These are phyloP conservation scores for Andrena haemorrhoa DNA, from an alignment of 2,888 invertebrate genomes.

Conservation along the genomic window DNA sequence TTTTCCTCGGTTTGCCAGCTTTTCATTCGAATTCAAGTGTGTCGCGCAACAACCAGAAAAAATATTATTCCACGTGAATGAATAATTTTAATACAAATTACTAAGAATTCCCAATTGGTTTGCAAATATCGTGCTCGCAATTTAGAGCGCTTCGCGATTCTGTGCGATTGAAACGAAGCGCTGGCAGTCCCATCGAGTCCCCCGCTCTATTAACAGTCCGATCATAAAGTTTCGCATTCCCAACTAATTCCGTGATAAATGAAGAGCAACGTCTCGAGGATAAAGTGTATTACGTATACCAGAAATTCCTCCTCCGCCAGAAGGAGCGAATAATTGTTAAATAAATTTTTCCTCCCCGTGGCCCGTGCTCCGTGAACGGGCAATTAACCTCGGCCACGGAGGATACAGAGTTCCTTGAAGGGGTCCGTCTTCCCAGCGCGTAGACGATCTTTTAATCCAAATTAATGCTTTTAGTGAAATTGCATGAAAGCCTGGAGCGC, in stretches of 20 bases:
- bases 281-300: background rate
- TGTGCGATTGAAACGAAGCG: conserved; percentile 5
- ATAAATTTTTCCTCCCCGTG: conserved; percentile 60
- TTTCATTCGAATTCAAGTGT: background rate
- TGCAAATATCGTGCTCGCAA: background rate
- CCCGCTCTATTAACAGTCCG: conserved; percentile 13
- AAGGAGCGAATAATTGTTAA: conserved; percentile 40
- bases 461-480: conserved; percentile 83
- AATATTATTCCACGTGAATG: background rate
- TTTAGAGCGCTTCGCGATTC: background rate
- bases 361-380: conserved; percentile 70
- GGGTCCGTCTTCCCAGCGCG: conserved; percentile 71
- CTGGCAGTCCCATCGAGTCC: conserved; percentile 1
- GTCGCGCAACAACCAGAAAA: background rate
- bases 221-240: conserved; percentile 17
- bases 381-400: conserved; percentile 72
- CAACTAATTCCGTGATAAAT: background rate
- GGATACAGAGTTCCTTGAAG: conserved; percentile 55
- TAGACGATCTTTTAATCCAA: conserved; percentile 82
- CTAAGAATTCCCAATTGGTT: no score
- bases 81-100: conserved; percentile 24
- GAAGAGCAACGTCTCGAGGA: background rate
- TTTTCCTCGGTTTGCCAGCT: background rate
- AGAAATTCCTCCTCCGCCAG: conserved; percentile 17
- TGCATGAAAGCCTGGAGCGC: conserved; percentile 78